Evolutionary conservation across 92 coral and sea anemone genomes (phyloP), one percentile per base, ranked within the genome.

Genomic region (Galaxea fascicularis): DNA sequence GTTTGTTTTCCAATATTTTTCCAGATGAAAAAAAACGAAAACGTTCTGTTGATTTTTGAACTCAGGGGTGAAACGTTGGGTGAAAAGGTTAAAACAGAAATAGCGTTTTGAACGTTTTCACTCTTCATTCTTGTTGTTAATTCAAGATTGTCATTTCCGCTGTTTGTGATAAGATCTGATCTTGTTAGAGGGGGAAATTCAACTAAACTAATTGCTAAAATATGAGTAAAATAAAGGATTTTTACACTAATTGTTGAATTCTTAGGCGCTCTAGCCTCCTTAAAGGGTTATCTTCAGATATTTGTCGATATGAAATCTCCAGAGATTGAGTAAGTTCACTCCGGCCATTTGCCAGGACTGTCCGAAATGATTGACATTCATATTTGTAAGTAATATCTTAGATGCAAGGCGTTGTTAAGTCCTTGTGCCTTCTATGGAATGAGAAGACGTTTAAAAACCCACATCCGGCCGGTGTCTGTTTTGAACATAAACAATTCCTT

Each of bases 391-490:
- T 53, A 29, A 67, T 79, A 79, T 79, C 52, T 29, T 57, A 6
- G 75, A 65, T 67, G 66, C 70, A 67, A 79, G 74, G 74, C 41
- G 74, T 79, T 66, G 47, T 79, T 65, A 65, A 79, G 60, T 57
- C 62, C 83, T 51, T 49, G 74, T 79, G 75, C 54, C 8, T 18
- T 29, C 74, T 18, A 6, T 79, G 84, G 76, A 20, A 79, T 58
- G 75, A 79, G 59, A 53, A 79, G 65, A 79, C 86, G 41, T 71
- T 69, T 70, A 39, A 70, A 70, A 82, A 35, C 59, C 86, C 86
- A 82, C 86, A 82, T 82, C 86, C 86, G 86, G 86, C 65, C 4
- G 28, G 4, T 45, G 86, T 82, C 86, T 57, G 77, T 71, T 82
- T 70, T 70, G 15, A 71, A 25, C 78, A 72, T 53, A 70, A 58